A percentile compares a stretch with the other conserved stretches of the same genome.
Evolutionary conservation across 2,113 vertebrate genomes (phyloP).

Genomic region (Chelonoidis abingdonii): DNA sequence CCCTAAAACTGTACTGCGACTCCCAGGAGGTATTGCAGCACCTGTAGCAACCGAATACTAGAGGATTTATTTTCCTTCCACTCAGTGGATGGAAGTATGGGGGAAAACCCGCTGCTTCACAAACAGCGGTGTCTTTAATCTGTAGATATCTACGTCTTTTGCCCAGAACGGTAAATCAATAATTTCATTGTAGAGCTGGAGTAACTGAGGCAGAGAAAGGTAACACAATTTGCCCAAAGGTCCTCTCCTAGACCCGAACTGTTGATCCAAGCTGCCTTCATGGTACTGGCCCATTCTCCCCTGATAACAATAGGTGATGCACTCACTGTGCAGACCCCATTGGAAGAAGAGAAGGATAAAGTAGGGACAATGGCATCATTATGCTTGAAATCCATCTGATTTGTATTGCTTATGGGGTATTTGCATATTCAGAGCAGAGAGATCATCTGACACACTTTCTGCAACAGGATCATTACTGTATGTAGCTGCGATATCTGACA

Average conservation of each 20-base stretch:
- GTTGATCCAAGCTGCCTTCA: not conserved
- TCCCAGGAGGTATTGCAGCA: not conserved
- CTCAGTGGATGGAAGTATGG: not conserved
- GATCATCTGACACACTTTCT: not conserved
- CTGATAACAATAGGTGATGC: not conserved
- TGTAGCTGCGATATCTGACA: fast-evolving
- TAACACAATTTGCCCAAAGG: not conserved
- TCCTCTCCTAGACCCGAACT: not conserved
- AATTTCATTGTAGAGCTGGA: not conserved
- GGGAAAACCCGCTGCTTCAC: not conserved
- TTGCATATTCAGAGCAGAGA: not conserved
- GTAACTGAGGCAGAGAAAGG: not conserved
- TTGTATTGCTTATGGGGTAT: not conserved
- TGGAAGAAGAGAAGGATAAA: not conserved
- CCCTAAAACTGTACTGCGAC: not conserved
- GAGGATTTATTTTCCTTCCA: not conserved
- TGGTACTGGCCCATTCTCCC: fast-evolving
- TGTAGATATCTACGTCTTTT: not conserved
- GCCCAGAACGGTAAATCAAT: not conserved
- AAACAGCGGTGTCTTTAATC: not conserved
- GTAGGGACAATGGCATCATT: not conserved
- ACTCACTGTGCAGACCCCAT: not conserved
- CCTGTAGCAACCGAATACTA: not conserved
- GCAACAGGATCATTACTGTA: fast-evolving
- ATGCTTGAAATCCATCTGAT: not conserved